Evolutionary conservation across 2,113 vertebrate genomes (phyloP).

Genomic region (Origma solitaria): DNA sequence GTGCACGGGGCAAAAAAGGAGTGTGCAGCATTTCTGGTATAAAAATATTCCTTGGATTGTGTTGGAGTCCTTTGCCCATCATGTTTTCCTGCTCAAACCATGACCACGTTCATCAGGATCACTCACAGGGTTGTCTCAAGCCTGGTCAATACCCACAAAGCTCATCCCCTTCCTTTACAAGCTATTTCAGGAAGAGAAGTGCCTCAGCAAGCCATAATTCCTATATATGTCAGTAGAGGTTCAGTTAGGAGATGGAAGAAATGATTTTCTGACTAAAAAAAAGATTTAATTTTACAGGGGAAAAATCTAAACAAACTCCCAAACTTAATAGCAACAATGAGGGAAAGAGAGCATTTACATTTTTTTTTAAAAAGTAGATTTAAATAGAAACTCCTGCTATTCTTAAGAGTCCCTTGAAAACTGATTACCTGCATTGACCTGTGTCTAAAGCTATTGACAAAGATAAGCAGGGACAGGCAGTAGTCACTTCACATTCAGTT

Average conservation of each 20-base stretch:
- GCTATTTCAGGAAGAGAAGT: background rate
- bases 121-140: background rate
- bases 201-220: background rate
- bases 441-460: conserved; percentile 32
- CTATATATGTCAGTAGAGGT: background rate
- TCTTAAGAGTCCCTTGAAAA: background rate
- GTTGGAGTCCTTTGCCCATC: background rate
- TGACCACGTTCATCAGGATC: background rate
- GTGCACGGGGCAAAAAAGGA: background rate
- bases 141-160: background rate
- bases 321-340: background rate
- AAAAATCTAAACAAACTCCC: background rate
- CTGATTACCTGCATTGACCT: conserved; percentile 49
- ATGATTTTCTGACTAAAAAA: background rate
- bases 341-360: background rate
- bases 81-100: background rate
- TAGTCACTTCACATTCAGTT: conserved; percentile 42
- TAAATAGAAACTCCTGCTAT: background rate
- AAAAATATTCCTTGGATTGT: background rate
- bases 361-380: background rate
- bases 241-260: background rate
- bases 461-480: conserved; percentile 42
- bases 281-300: background rate
- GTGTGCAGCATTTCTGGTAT: background rate
- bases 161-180: background rate